Evolutionary conservation across 2,888 invertebrate genomes (phyloP), one percentile per base, ranked within the genome.

Genomic region (Drosophila longiperda): DNA sequence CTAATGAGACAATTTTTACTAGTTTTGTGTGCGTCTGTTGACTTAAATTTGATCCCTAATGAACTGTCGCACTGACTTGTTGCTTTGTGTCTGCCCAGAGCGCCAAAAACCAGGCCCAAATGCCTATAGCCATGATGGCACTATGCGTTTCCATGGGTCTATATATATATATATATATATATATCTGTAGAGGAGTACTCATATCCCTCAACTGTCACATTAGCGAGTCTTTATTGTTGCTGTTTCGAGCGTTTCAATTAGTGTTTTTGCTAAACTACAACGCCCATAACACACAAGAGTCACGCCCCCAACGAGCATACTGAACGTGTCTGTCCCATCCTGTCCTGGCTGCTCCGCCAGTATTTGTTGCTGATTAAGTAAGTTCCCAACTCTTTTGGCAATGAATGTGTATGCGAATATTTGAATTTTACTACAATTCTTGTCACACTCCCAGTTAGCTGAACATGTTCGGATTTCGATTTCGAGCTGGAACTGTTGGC

Each of bases 1-100:
- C 87, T 86, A 86, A 86, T 86, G 89, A 89, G 89, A 89, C 87
- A 84, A 82, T 89, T 89, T 87, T 77, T 78, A 80, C 78, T 80
- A 78, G 80, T 73, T 77, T 72, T 62, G 55, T 58, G 52, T 64
- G 52, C 52, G 63, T 62, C 57, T 87, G 84, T 85, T 82, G 82
- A 78, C 89, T 76, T 76, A 77, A 80, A 79, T 83, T 83, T 73
- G 77, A 89, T 87, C 78, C 89, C 84, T 89, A 87, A 87, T 87
- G 87, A 87, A 89, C 85, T 87, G 85, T 59, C 72, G 78, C 77
- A 62, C 62, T 78, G 85, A 87, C 86, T 87, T 89, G 89, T 87
- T 84, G 88, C 85, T 82, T 61, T 70, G 69, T 60, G 79, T 67
- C 61, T 64, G 66, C 61, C 72, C 73, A 50, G 61, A 70, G 63